Base-by-base conservation (phyloP, 2,113 vertebrate genomes). In the Budorcas taxicolor region DNA sequence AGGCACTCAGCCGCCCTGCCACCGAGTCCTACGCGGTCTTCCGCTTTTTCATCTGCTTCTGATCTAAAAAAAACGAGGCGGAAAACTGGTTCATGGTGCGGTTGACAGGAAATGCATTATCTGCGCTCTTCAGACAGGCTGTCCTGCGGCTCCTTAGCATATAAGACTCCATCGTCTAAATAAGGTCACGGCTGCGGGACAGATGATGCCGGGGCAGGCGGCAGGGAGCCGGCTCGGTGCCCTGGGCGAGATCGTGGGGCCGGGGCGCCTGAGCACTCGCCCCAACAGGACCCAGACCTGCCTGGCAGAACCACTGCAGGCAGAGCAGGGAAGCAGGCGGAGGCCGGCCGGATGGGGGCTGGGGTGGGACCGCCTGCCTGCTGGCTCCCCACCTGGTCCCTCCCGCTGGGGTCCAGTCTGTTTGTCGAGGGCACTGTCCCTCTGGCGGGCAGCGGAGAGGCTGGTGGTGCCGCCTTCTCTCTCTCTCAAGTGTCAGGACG, bases 81-180 rank as follows among this genome's bases (percentile, higher is more conserved):
- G 74, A 76, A 95, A 95, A 90, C 94, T 31, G 92, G 80, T 52
- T 97, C 71, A n/a, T 36, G 95, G 87, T 90, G 95, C 90, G 84
- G 64, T 36, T 98, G 96, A 96, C 92, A 97, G 57, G 45, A 97
- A 97, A 55, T 83, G 17, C 3, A 27, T 80, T 98, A 90, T 97
- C 98, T 96, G 97, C 40, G 3, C 0, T 83, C 93, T 95, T 97
- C 98, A 96, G 97, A 96, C 91, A 97, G 98, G 87, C 89, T 96
- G 25, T 87, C 90, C 87, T 88, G 76, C 74, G 29, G 95, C 83
- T 97, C 85, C 92, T 97, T 92, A 81, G 88, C 92, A 81, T 92
- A 84, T 89, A 90, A 98, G 93, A 97, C 98, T 60, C 92, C 98
- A 97, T 97, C 93, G 8, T 52, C 60, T 95, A 90, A 97, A 96